Conservation (phyloP, 2,888 invertebrate genomes). For the Idaea dimidiata region DNA sequence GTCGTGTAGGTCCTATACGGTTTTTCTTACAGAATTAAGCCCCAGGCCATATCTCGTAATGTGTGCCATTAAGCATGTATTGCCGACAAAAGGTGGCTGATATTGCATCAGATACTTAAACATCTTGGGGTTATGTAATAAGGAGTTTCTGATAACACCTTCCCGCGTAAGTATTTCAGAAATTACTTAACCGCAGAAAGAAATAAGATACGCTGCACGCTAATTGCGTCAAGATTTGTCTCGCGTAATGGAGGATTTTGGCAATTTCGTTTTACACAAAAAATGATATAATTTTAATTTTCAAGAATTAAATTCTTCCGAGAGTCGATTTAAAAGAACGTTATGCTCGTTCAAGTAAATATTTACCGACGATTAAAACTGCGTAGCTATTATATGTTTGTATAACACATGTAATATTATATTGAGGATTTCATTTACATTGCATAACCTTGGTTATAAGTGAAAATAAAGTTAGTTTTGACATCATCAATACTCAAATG, state of each 20-base stretch:
- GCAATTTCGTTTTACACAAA: background rate
- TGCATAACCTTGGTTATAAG: background rate
- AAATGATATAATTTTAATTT: background rate
- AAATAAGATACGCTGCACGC: background rate
- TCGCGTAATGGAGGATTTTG: background rate
- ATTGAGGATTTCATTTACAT: background rate
- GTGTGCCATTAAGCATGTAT: background rate
- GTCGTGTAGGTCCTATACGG: no score
- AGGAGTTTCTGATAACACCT: background rate
- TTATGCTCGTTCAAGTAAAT: background rate
- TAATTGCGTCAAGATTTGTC: background rate
- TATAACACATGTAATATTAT: background rate
- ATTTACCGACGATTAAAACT: background rate
- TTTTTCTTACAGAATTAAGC: no score
- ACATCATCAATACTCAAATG: background rate
- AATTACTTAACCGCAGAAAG: conserved; percentile 1
- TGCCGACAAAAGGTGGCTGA: background rate
- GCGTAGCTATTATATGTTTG: background rate
- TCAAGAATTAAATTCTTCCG: background rate
- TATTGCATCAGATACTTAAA: background rate
- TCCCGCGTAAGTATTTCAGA: background rate
- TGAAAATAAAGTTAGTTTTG: background rate
- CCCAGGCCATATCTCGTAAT: background rate
- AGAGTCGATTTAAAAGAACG: background rate
- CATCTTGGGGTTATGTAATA: background rate